Conservation (phyloP, 1,140 invertebrate genomes). For the Palaemon carinicauda region DNA sequence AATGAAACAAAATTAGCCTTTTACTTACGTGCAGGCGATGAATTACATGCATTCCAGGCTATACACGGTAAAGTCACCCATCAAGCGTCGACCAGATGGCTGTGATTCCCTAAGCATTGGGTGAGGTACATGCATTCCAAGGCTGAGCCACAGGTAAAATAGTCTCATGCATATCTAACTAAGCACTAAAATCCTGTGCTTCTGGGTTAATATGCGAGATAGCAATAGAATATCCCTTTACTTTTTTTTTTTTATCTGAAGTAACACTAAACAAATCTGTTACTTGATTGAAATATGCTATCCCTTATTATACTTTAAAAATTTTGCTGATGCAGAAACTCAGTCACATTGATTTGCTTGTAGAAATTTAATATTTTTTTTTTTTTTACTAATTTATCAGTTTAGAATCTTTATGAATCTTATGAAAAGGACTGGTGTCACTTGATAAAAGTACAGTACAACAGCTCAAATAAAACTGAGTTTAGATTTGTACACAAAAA, state of each 20-base stretch:
- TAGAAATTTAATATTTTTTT: neutral
- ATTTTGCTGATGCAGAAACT: constrained; percentile 22
- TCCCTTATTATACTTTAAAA: too few relatives aligned
- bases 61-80: constrained; percentile 43
- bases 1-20: constrained; percentile 33
- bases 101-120: constrained; percentile 40
- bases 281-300: neutral
- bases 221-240: neutral
- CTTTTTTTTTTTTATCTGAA: neutral
- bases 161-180: constrained; percentile 41
- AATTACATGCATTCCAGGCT: constrained; percentile 55
- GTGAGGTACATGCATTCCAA: constrained; percentile 51
- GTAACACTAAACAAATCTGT: neutral
- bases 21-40: constrained; percentile 58
- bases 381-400: too few relatives aligned
- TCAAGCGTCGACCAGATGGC: constrained; percentile 46
- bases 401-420: too few relatives aligned
- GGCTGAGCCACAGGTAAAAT: constrained; percentile 37
- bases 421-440: neutral
- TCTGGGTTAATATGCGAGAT: constrained; percentile 29
- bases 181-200: constrained; percentile 28
- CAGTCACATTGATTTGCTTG: neutral
- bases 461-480: constrained; percentile 10
- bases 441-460: neutral
- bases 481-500: constrained; percentile 25